These are phyloP conservation scores for Limenitis camilla DNA, from an alignment of 2,888 invertebrate genomes.

Conservation along the genomic window DNA sequence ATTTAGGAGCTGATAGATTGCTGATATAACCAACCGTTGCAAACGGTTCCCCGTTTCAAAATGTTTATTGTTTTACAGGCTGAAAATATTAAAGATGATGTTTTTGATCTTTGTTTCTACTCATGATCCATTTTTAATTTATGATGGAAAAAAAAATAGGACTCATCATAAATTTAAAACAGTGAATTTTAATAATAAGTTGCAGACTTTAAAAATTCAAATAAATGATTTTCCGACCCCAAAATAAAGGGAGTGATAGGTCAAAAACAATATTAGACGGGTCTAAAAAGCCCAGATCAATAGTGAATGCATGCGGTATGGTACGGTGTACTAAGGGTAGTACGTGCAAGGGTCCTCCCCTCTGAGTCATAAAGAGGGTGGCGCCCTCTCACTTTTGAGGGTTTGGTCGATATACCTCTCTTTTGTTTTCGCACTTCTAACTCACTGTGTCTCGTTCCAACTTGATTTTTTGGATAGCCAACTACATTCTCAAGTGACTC, in stretches of 20 bases:
- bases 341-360: slow-evolving; percentile 69
- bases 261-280: slow-evolving; percentile 30
- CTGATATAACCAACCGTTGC: no score
- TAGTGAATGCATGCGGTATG: slow-evolving; percentile 51
- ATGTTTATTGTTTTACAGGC: no score
- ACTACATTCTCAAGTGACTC: slow-evolving; percentile 14
- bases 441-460: slow-evolving; percentile 29
- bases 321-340: slow-evolving; percentile 47
- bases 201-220: no score
- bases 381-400: slow-evolving; percentile 69
- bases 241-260: slow-evolving; percentile 18
- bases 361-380: slow-evolving; percentile 74
- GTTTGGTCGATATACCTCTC: slow-evolving; percentile 71
- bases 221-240: background rate
- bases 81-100: no score
- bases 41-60: no score
- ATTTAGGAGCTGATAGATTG: no score
- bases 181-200: no score
- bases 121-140: no score
- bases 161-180: no score
- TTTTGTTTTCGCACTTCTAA: slow-evolving; percentile 66
- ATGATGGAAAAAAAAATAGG: no score
- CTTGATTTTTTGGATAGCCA: slow-evolving; percentile 17
- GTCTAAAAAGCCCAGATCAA: slow-evolving; percentile 43
- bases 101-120: no score